Base-by-base conservation (phyloP, 2,888 invertebrate genomes). In the Melinaea menophilus region DNA sequence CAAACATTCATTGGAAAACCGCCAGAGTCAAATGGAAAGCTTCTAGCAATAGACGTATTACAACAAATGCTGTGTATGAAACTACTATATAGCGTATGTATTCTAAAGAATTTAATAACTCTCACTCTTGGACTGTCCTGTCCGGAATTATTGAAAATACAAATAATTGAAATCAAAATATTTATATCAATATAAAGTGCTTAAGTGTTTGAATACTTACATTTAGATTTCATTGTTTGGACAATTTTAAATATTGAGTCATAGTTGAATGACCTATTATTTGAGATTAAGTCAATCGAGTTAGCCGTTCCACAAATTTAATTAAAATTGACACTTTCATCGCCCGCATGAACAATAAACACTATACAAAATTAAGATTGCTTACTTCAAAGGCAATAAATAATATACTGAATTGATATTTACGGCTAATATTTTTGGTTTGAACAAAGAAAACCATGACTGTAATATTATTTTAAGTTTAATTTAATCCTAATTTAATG, bases 1-100 rank as follows among this genome's bases (percentile, higher is more conserved):
- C 82, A 79, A 84, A 82, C 82, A 84, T 76, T 71, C 68, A 69
- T 82, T 88, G 88, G 88, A 82, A 72, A 69, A 66, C 64, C 72
- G 88, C 88, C 88, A 88, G 79, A 63, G 62, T 45, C 48, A 58
- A 34, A 59, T 61, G 33, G 56, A 48, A 54, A 58, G 47, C 41
- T 41, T 46, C 12, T 46, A 46, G 2, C n/a, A 46, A n/a, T n/a
- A 11, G 11, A 11, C 12, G 11, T 5, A 11, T 46, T 12, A 46
- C 46, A 46, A n/a, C 12, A n/a, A 46, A n/a, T 12, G n/a, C 22
- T 12, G 46, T n/a, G 12, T 11, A n/a, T 46, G 12, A n/a, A 11
- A 46, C 46, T 11, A 46, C 46, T n/a, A 9, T 46, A 46, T 46
- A n/a, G 22, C 31, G 31, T 51, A 5, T 51, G 22, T 51, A 31